Evolutionary conservation across 2,888 invertebrate species (phyloP).

Genomic region (Cheiracanthium punctorium): DNA sequence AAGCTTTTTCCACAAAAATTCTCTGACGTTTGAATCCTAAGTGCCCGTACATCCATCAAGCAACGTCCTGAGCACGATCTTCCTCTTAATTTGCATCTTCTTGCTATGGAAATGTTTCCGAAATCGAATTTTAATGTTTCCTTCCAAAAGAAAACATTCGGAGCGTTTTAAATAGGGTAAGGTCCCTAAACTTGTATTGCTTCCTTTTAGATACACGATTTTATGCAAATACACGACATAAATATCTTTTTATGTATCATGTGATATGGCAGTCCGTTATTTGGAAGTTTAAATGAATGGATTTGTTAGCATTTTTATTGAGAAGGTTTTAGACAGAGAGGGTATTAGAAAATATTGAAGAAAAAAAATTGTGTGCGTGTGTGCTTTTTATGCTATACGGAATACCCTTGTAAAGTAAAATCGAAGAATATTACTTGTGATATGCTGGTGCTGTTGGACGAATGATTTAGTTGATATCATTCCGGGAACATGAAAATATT

Average conservation of each 20-base stretch:
- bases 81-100: constrained; percentile 51
- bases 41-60: constrained; percentile 45
- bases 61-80: constrained; percentile 27
- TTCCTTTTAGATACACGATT: constrained; percentile 2
- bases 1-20: constrained; percentile 2
- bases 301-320: constrained; percentile 2
- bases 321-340: background rate
- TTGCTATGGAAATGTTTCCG: constrained; percentile 56
- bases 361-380: too few species aligned
- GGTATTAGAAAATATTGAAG: background rate
- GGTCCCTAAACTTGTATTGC: background rate
- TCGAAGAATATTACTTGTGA: too few species aligned
- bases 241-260: constrained; percentile 7
- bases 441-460: too few species aligned
- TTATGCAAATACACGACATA: background rate
- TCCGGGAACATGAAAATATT: too few species aligned
- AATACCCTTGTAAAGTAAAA: too few species aligned
- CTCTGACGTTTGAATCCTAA: constrained; percentile 37
- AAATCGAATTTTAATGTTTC: constrained; percentile 66
- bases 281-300: constrained; percentile 1
- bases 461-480: too few species aligned
- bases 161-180: background rate
- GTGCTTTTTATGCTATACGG: too few species aligned
- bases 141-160: background rate
- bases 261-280: background rate